Evolutionary conservation across 2,797 vertebrate species (phyloP).

Genomic region (Spizella passerina): DNA sequence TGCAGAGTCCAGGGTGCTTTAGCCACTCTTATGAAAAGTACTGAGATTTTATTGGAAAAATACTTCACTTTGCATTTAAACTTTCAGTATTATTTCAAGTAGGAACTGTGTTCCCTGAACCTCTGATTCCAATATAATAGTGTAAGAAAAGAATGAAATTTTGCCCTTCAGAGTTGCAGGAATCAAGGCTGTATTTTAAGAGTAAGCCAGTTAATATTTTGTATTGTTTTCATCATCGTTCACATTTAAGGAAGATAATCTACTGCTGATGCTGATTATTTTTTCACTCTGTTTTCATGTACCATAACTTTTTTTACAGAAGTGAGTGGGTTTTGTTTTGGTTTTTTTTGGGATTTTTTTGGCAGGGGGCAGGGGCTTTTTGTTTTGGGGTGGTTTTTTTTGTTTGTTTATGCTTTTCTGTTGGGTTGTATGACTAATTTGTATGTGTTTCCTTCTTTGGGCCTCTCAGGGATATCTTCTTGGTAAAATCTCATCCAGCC

Average conservation of each 20-base stretch:
- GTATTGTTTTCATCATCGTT: neutral
- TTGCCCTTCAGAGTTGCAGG: neutral
- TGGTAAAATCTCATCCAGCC: conserved; percentile 84
- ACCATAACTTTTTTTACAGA: fast-evolving
- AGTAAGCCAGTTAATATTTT: neutral
- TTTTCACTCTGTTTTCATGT: neutral
- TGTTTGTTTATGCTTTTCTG: neutral
- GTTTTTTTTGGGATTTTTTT: too few species aligned
- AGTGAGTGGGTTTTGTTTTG: too few species aligned
- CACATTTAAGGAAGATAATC: neutral
- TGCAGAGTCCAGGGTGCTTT: neutral
- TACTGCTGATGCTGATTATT: neutral
- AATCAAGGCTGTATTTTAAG: neutral
- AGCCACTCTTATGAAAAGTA: too few species aligned
- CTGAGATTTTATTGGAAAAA: neutral
- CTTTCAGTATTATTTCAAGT: conserved; percentile 76
- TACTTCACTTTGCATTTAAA: neutral
- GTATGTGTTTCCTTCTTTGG: conserved; percentile 74
- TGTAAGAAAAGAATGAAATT: conserved; percentile 78
- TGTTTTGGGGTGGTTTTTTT: neutral
- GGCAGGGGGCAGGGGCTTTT: too few species aligned
- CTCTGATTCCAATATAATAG: conserved; percentile 84
- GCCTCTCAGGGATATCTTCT: conserved; percentile 79
- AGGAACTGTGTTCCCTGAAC: conserved; percentile 82
- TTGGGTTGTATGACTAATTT: neutral